A percentile compares a stretch with the other conserved stretches of the same genome.
Conservation (phyloP, 2,797 vertebrate species). For the Mormyrops attenuatus region DNA sequence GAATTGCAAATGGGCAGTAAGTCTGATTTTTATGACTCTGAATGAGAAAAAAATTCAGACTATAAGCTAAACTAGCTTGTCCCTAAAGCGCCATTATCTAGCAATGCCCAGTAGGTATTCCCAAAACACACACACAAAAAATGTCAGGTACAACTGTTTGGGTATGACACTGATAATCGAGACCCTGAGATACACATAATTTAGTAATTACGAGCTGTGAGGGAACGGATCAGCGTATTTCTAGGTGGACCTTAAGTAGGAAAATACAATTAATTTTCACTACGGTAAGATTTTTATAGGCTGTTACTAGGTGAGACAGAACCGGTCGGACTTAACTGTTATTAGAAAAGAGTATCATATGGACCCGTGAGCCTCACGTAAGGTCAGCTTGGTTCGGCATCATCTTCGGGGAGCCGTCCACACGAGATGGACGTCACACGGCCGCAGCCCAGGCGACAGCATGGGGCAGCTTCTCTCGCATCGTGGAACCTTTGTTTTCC, state of each 20-base stretch:
- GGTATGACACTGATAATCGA: background rate
- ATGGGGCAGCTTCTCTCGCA: background rate
- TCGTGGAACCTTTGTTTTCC: background rate
- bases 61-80: background rate
- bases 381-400: background rate
- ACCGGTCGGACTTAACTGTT: background rate
- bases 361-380: background rate
- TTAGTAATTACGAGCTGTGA: conserved; percentile 40
- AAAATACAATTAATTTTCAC: conserved; percentile 28
- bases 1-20: background rate
- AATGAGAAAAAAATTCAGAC: background rate
- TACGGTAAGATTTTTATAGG: conserved; percentile 22
- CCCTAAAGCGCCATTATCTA: background rate
- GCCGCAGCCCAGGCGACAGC: background rate
- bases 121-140: background rate
- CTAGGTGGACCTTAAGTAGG: conserved; percentile 46
- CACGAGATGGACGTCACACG: background rate
- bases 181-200: conserved; percentile 4
- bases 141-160: background rate
- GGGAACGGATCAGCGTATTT: conserved; percentile 36
- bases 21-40: background rate
- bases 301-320: conserved; percentile 47
- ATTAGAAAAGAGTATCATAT: background rate
- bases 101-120: background rate
- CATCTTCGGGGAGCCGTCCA: too few species aligned